A percentile compares a stretch with the other conserved stretches of the same genome.
Evolutionary conservation across 1,140 invertebrate species (phyloP).

Genomic region (Hyposmocoma kahamanoa): DNA sequence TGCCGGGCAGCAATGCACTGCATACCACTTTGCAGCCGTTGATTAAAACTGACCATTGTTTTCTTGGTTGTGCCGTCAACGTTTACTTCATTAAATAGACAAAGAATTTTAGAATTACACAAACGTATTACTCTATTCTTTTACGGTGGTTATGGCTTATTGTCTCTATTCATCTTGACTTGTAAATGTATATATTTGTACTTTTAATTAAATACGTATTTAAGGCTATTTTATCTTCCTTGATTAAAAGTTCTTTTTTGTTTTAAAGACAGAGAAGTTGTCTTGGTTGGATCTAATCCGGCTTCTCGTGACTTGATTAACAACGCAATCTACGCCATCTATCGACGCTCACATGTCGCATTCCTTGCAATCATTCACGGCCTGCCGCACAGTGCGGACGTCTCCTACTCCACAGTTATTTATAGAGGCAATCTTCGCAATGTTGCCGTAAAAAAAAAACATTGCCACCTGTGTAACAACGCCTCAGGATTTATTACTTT

Average conservation of each 20-base stretch:
- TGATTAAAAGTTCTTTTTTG: too few relatives aligned
- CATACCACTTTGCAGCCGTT: neutral
- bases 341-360: conserved; percentile 48
- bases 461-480: conserved; percentile 31
- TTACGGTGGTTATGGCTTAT: too few relatives aligned
- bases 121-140: too few relatives aligned
- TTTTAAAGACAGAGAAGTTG: too few relatives aligned
- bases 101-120: too few relatives aligned
- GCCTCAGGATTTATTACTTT: conserved; percentile 32
- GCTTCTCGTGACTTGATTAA: conserved; percentile 41
- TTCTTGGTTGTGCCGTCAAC: neutral
- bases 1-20: neutral
- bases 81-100: neutral
- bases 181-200: too few relatives aligned
- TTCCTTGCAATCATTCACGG: conserved; percentile 47
- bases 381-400: conserved; percentile 32
- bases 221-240: too few relatives aligned
- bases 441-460: conserved; percentile 30
- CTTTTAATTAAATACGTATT: too few relatives aligned
- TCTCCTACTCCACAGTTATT: conserved; percentile 46
- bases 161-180: too few relatives aligned
- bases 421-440: conserved; percentile 57
- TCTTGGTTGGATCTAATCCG: neutral
- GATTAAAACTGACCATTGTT: conserved; percentile 2
- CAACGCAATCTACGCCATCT: conserved; percentile 57